Base-by-base conservation (phyloP, 2,888 invertebrate species). In the Andrena dorsata region DNA sequence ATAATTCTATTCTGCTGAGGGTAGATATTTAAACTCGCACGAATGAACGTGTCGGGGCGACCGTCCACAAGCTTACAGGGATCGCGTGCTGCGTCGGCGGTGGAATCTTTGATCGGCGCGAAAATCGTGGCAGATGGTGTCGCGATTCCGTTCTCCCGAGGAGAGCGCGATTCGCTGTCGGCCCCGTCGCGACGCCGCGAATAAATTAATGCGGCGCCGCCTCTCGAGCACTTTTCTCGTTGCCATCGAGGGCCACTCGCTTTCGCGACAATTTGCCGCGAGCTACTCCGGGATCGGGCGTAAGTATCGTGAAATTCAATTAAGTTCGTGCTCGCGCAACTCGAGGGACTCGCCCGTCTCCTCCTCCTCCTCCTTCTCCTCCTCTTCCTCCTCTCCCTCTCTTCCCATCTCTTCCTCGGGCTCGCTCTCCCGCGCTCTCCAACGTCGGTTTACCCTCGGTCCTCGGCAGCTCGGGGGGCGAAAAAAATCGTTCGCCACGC, bases 291-390 rank as follows among this genome's bases (percentile, higher is more conserved):
- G 41, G 87, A 86, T 83, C 83, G 83, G 64, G 69, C 82, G 82
- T 81, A 85, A 86, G 86, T 85, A 83, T 84, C 88, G 83, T 75
- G 88, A 85, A 83, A 88, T 88, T 88, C 83, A 88, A 88, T 88
- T 88, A 86, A 88, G 80, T 77, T 78, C 84, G 73, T 80, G 80
- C 82, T 82, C 60, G 83, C 79, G 78, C 79, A 84, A 78, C 80
- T 80, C 84, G 84, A 75, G 83, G 77, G 75, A 83, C 76, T 76
- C 64, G 3, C 23, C 26, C n/a, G 26, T 20, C 30, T 58, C 71
- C 26, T 28, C n/a, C 58, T 30, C 58, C 51, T 30, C 20, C 30
- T 10, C 35, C 16, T 23, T 32, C 10, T 5, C 20, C 13, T 20
- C 13, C 69, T 83, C 66, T 20, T 20, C 49, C n/a, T 30, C n/a